Evolutionary conservation across 1,140 invertebrate species (phyloP).

Genomic region (Melanaphis sacchari): DNA sequence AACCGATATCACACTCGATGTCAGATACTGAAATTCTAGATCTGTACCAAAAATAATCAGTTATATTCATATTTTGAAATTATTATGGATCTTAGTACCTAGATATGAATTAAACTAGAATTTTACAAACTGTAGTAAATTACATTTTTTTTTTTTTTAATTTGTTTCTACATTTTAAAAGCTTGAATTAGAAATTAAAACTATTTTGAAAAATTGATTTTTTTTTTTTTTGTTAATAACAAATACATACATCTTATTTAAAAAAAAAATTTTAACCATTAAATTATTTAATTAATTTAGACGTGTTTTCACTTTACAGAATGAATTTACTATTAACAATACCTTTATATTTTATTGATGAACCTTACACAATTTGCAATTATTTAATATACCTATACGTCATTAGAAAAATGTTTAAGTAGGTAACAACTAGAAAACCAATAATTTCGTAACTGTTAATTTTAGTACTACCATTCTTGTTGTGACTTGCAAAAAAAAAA

Average conservation of each 20-base stretch:
- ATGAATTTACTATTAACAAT: not conserved
- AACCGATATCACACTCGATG: not conserved
- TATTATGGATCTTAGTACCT: not conserved
- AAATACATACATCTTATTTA: not conserved
- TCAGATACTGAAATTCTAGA: not conserved
- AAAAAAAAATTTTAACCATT: not conserved
- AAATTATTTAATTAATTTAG: not conserved
- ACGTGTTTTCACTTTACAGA: not conserved
- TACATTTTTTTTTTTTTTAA: no score
- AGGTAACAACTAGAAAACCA: not conserved
- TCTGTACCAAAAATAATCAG: not conserved
- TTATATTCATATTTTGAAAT: not conserved
- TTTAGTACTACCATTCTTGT: not conserved
- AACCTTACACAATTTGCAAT: not conserved
- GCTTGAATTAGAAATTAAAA: no score
- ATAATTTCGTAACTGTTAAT: not conserved
- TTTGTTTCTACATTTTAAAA: no score
- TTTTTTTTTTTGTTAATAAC: not conserved
- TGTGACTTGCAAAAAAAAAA: not conserved
- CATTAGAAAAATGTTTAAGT: not conserved
- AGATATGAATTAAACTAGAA: not conserved
- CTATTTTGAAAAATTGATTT: not conserved
- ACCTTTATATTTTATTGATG: not conserved
- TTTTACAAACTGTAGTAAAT: no score
- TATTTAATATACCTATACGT: not conserved